These are phyloP conservation scores for Lissocephala sabroskyi DNA, from an alignment of 2,888 invertebrate species.

Conservation along the genomic window DNA sequence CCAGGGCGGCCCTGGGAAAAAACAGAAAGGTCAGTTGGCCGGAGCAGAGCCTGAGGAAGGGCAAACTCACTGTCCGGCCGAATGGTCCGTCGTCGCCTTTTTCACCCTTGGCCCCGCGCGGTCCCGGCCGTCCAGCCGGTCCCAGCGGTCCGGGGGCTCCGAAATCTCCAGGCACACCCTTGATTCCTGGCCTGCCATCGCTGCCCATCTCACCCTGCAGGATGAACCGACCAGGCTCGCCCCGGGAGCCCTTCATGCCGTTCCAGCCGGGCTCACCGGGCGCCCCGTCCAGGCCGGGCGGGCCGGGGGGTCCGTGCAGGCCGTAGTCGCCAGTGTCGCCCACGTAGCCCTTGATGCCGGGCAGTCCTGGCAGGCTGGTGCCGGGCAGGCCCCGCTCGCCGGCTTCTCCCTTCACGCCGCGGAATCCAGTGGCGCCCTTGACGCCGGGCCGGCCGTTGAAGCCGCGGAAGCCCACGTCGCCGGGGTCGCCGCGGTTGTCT, in stretches of 20 bases:
- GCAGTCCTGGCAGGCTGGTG: conserved; percentile 72
- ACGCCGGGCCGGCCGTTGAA: conserved; percentile 76
- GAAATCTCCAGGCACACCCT: conserved; percentile 72
- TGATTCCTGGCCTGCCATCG: conserved; percentile 71
- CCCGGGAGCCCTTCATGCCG: conserved; percentile 73
- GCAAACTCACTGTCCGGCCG: no score
- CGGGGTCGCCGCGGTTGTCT: conserved; percentile 73
- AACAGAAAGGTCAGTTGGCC: no score
- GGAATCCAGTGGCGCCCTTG: conserved; percentile 74
- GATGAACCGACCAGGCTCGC: conserved; percentile 69
- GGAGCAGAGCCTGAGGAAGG: no score
- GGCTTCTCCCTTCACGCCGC: conserved; percentile 75
- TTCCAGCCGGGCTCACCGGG: conserved; percentile 65
- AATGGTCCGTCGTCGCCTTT: conserved; percentile 75
- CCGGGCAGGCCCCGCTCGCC: conserved; percentile 75
- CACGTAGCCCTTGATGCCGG: conserved; percentile 79
- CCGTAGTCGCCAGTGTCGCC: conserved; percentile 80
- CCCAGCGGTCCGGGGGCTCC: conserved; percentile 75
- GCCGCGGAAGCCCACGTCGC: conserved; percentile 72
- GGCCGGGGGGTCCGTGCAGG: conserved; percentile 77
- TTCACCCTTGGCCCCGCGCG: conserved; percentile 76
- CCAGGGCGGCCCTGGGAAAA: conserved; percentile 77
- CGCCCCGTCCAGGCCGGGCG: conserved; percentile 73
- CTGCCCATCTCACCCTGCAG: conserved; percentile 71
- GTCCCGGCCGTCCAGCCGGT: conserved; percentile 72